Conservation (phyloP, 2,113 vertebrate species). For the Rhea pennata region DNA sequence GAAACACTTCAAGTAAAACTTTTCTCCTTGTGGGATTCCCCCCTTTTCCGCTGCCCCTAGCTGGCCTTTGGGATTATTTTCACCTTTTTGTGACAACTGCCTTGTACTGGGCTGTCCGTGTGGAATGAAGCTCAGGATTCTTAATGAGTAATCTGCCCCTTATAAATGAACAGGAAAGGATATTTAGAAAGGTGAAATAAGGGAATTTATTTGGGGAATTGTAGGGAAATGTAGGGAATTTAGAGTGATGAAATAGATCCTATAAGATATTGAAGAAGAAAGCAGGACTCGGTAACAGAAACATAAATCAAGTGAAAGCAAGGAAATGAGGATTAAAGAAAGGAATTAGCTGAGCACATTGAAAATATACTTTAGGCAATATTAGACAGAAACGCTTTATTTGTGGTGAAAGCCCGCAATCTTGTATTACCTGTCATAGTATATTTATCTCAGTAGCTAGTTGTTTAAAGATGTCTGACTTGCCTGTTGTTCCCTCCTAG, state of each 20-base stretch:
- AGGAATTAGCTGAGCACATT: not conserved
- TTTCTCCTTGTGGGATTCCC: not conserved
- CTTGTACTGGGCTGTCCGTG: not conserved
- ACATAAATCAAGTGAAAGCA: not conserved
- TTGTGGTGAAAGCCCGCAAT: not conserved
- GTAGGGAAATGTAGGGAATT: not conserved
- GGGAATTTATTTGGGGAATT: no score
- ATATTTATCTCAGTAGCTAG: not conserved
- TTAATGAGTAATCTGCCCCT: not conserved
- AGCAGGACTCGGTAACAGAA: not conserved
- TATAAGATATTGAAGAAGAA: not conserved
- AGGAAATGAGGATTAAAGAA: not conserved
- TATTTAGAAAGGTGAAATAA: not conserved
- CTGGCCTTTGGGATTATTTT: not conserved
- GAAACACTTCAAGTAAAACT: not conserved
- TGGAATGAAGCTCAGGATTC: not conserved
- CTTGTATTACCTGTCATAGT: fast-evolving
- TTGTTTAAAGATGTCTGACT: not conserved
- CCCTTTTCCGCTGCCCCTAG: not conserved
- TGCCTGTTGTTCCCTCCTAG: not conserved
- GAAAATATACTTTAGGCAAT: not conserved
- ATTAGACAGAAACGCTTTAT: not conserved
- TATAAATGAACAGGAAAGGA: not conserved
- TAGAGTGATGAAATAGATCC: not conserved
- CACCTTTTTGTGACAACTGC: not conserved